These are phyloP conservation scores for Scrobipalpa atriplicella DNA, from an alignment of 2,888 invertebrate species.

Conservation along the genomic window DNA sequence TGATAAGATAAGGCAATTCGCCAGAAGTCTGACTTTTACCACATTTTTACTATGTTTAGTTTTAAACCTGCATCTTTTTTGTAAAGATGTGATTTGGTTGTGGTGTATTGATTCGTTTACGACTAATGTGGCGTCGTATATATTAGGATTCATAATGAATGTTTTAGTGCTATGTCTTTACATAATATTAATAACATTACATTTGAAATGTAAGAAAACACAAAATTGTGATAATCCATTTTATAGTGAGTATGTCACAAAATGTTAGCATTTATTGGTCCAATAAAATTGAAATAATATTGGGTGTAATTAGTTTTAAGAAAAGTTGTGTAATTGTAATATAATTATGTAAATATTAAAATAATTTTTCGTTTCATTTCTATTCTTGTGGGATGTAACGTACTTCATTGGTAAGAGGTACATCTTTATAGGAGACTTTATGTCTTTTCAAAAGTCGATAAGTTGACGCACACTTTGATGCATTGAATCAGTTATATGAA, in stretches of 20 bases:
- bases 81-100: constrained; percentile 61
- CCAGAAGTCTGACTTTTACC: constrained; percentile 63
- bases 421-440: too few relatives aligned
- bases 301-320: too few relatives aligned
- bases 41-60: constrained; percentile 70
- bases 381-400: too few relatives aligned
- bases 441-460: too few relatives aligned
- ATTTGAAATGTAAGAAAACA: constrained; percentile 49
- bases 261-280: background rate
- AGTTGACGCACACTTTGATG: too few relatives aligned
- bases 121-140: constrained; percentile 54
- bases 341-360: constrained; percentile 8
- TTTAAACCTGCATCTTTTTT: constrained; percentile 66
- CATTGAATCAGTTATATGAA: background rate
- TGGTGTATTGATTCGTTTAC: constrained; percentile 57
- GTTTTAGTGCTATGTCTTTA: constrained; percentile 62
- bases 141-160: constrained; percentile 64
- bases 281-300: background rate
- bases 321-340: background rate
- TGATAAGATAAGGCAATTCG: constrained; percentile 66
- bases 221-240: constrained; percentile 51
- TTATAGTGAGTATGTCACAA: constrained; percentile 39
- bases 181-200: constrained; percentile 57
- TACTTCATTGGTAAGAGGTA: too few relatives aligned
- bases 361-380: background rate